These are phyloP conservation scores for Augiades crinisus DNA, from an alignment of 2,888 invertebrate genomes.

Conservation along the genomic window DNA sequence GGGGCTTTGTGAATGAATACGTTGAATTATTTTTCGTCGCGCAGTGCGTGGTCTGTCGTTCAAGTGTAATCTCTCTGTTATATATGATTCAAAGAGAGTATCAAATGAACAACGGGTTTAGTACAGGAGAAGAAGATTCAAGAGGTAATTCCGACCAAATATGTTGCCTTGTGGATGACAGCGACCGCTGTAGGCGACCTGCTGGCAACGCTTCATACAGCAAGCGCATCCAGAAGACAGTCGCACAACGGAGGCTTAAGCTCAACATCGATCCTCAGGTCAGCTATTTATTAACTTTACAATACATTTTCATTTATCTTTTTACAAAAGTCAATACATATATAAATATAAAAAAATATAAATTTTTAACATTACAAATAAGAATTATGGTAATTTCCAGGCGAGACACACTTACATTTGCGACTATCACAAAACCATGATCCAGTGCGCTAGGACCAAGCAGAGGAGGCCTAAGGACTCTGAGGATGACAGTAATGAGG, in stretches of 20 bases:
- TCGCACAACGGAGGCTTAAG: slow-evolving; percentile 93
- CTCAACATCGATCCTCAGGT: slow-evolving; percentile 89
- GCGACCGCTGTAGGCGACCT: slow-evolving; percentile 91
- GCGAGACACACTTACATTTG: slow-evolving; percentile 98
- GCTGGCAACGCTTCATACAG: slow-evolving; percentile 98
- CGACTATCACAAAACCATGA: slow-evolving; percentile 97
- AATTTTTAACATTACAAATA: slow-evolving; percentile 25
- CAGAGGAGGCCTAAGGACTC: slow-evolving; percentile 93
- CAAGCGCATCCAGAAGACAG: slow-evolving; percentile 97
- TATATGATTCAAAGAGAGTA: slow-evolving; percentile 81
- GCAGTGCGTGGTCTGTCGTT: slow-evolving; percentile 56
- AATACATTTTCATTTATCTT: slow-evolving; percentile 15
- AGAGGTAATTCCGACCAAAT: slow-evolving; percentile 93
- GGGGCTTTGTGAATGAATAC: slow-evolving; percentile 63
- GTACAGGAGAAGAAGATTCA: slow-evolving; percentile 95
- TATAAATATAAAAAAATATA: too few relatives aligned
- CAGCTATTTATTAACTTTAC: slow-evolving; percentile 30
- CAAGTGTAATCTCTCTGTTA: slow-evolving; percentile 62
- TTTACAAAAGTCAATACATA: background rate
- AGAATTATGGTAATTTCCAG: slow-evolving; percentile 67
- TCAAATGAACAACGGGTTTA: slow-evolving; percentile 92
- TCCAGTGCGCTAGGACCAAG: slow-evolving; percentile 96
- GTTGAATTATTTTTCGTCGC: slow-evolving; percentile 59
- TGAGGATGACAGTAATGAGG: slow-evolving; percentile 96
- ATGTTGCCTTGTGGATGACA: slow-evolving; percentile 96